Evolutionary conservation across 2,113 vertebrate genomes (phyloP), one percentile per base, ranked within the genome.

Genomic region (Grammomys surdaster): DNA sequence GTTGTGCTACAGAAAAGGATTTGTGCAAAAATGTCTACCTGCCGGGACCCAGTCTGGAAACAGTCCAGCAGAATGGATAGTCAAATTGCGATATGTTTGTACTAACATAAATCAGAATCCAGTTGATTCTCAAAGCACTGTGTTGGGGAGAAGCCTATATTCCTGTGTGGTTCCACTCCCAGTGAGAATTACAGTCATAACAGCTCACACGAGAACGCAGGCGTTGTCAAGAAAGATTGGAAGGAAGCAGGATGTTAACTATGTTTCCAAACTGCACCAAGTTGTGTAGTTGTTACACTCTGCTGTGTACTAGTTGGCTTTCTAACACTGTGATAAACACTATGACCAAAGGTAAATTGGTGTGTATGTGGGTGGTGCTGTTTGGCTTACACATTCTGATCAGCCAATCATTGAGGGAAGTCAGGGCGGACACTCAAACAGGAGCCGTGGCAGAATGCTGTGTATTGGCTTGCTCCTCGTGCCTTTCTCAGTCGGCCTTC

Each of bases 241-340:
- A 72, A 46, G 46, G 77, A 77, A 85, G 22, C 60, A 40, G 40
- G 67, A 51, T 94, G 40, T 78, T 76, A 51, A 31, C 70, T 60
- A 63, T 56, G 36, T 58, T 96, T 94, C 93, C 8, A 95, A 90
- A 89, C 65, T 82, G 77, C 58, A 89, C 54, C 60, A 77, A 46
- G 63, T 78, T 94, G 28, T 48, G 90, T 26, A 63, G 48, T 12
- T 33, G 56, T 10, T 75, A 19, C 43, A 75, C 81, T 90, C 43
- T 33, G n/a, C 40, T 87, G 36, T 60, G 14, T 7, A 26, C 20
- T 43, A 40, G 13, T 13, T 84, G 60, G 81, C 81, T 84, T 63
- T 43, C 81, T 40, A 31, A 43, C n/a, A 84, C 56, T 43, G 56
- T 63, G 24, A 43, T 63, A 63, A 82, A 43, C 56, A 63, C n/a